These are phyloP conservation scores for Tinea trinotella DNA, from an alignment of 2,888 invertebrate genomes.

Conservation along the genomic window DNA sequence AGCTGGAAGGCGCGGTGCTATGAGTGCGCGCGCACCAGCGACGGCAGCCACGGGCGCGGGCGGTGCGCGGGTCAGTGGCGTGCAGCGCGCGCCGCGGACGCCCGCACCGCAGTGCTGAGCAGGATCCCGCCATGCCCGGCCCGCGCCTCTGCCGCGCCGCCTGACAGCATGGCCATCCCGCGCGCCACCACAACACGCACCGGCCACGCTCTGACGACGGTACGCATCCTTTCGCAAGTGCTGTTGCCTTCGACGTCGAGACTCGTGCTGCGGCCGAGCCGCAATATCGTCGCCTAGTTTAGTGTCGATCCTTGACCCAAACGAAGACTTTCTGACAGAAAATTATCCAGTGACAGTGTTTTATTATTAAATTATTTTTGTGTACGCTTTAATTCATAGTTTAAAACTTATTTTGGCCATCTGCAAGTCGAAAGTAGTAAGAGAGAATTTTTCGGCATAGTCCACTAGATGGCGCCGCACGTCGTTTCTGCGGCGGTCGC, in stretches of 20 bases:
- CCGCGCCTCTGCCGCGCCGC: slow-evolving; percentile 69
- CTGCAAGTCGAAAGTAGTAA: slow-evolving; percentile 63
- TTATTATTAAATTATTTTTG: slow-evolving; percentile 21
- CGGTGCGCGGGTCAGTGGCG: slow-evolving; percentile 65
- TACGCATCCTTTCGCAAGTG: slow-evolving; percentile 40
- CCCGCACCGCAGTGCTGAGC: slow-evolving; percentile 71
- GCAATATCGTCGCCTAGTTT: not conserved
- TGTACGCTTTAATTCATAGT: slow-evolving; percentile 37
- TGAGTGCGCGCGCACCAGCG: slow-evolving; percentile 22
- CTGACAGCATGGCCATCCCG: slow-evolving; percentile 70
- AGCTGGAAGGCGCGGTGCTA: slow-evolving; percentile 26
- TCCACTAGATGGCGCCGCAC: slow-evolving; percentile 65
- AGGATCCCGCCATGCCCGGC: slow-evolving; percentile 70
- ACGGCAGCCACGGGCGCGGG: slow-evolving; percentile 29
- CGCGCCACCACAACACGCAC: slow-evolving; percentile 70
- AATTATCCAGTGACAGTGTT: slow-evolving; percentile 54
- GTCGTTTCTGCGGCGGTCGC: slow-evolving; percentile 70
- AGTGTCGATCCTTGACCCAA: slow-evolving; percentile 19
- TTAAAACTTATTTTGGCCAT: slow-evolving; percentile 64
- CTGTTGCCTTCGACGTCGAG: not conserved
- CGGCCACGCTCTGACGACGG: slow-evolving; percentile 71
- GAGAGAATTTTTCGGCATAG: slow-evolving; percentile 45
- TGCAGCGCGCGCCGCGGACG: slow-evolving; percentile 70
- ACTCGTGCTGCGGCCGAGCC: slow-evolving; percentile 14
- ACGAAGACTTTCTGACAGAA: slow-evolving; percentile 1